These are phyloP conservation scores for Athalia cordata DNA, from an alignment of 2,888 invertebrate species.

Conservation along the genomic window DNA sequence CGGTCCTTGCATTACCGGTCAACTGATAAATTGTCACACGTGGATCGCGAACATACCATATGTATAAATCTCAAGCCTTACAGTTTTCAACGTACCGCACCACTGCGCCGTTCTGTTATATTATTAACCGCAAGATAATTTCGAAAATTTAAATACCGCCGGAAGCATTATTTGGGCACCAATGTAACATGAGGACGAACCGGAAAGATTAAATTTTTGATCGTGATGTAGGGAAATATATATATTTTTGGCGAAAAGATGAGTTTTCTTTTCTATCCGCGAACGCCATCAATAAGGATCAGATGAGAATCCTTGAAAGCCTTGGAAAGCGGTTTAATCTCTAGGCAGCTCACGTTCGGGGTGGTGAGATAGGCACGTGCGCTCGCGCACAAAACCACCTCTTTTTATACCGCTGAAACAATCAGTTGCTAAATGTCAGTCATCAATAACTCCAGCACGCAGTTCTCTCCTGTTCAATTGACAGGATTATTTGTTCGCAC, in stretches of 20 bases:
- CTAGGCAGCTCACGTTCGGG: constrained; percentile 17
- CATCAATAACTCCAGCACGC: constrained; percentile 30
- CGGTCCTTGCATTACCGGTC: constrained; percentile 35
- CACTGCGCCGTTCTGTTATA: not conserved
- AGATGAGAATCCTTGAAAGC: constrained; percentile 8
- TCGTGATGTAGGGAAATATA: not conserved
- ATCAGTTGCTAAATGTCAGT: constrained; percentile 22
- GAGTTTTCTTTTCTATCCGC: not conserved
- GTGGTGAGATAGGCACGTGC: not conserved
- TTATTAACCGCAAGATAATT: not conserved
- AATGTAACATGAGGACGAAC: not conserved
- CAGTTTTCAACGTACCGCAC: not conserved
- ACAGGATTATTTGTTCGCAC: constrained; percentile 34
- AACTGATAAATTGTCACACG: constrained; percentile 39
- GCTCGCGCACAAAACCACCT: not conserved
- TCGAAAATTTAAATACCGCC: not conserved
- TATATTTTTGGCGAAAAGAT: not conserved
- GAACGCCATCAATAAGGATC: constrained; percentile 23
- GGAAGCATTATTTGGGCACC: not conserved
- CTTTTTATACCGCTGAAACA: constrained; percentile 19
- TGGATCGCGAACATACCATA: not conserved
- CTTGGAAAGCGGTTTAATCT: constrained; percentile 14
- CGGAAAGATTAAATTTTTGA: no score
- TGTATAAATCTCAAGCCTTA: constrained; percentile 23
- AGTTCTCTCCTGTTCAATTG: constrained; percentile 30